These are phyloP conservation scores for Rhea americana DNA, from an alignment of 2,113 vertebrate genomes.

Conservation along the genomic window DNA sequence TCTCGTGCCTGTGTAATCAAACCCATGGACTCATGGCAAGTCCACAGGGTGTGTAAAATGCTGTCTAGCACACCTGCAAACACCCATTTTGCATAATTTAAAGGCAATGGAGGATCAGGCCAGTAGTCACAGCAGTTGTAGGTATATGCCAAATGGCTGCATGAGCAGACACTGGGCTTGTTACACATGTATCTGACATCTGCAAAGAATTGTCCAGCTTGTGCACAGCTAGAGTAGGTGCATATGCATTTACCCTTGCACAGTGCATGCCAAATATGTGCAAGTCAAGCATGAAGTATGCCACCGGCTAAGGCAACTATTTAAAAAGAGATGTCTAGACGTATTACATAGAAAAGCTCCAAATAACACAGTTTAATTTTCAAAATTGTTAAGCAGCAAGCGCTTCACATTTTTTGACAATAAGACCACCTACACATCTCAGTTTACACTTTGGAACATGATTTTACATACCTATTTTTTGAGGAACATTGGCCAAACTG, in stretches of 20 bases:
- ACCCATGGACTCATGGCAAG: neutral
- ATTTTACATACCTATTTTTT: neutral
- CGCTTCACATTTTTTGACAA: neutral
- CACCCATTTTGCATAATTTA: neutral
- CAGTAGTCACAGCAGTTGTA: neutral
- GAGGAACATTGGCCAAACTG: neutral
- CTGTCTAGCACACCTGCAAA: neutral
- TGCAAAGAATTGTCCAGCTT: neutral
- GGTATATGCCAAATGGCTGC: rapidly evolving
- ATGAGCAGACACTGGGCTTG: neutral
- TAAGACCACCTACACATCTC: neutral
- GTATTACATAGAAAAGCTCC: neutral
- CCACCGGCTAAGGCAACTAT: neutral
- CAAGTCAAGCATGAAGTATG: neutral
- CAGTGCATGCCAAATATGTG: neutral
- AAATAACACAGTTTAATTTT: neutral
- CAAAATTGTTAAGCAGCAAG: neutral
- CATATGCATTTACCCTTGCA: neutral
- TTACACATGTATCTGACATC: rapidly evolving
- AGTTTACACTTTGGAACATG: neutral
- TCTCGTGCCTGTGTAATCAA: neutral
- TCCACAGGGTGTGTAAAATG: neutral
- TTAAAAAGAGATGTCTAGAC: neutral
- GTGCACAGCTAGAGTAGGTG: neutral
- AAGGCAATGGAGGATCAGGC: neutral